Base-by-base conservation (phyloP, 2,113 vertebrate genomes). In the Casuarius casuarius region DNA sequence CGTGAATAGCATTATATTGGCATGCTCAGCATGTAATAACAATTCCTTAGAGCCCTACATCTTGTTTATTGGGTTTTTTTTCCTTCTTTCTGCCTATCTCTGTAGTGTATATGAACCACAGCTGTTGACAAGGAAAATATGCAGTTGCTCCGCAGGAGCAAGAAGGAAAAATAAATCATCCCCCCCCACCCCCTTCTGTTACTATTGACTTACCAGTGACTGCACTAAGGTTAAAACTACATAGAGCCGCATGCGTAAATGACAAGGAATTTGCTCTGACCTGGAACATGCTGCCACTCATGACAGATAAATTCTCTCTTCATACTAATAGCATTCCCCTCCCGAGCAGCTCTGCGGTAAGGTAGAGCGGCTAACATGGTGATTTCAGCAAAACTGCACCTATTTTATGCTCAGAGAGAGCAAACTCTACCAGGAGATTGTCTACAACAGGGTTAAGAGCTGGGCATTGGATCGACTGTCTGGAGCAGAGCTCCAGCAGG, bases 71-170 rank as follows among this genome's bases (percentile, higher is more conserved):
- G 94, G 89, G 61, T 10, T 2, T 26, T 78, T 93, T 62, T 67
- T 51, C 19, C 44, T 33, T 78, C 81, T 92, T 93, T 88, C 81
- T 94, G 74, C 73, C 89, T 92, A 8, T 92, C 80, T 95, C 59
- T 91, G 2, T 42, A 65, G 77, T 46, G 78, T 58, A 7, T 78
- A 92, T 28, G 88, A 93, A 59, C 89, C 84, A 92, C 95, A 97
- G 97, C 96, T 97, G 95, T 92, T 96, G 93, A 97, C 81, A 94
- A 89, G 95, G 92, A 95, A 94, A 91, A 92, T 92, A 97, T 71
- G 89, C 94, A 95, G 89, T 91, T 92, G 90, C 84, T 96, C 90
- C 91, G 75, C 58, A 94, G 93, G 81, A 90, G 82, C 85, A 89
- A 86, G 84, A 90, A 92, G 80, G 85, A 86, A 76, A 96, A 97